These are phyloP conservation scores for Nasua narica DNA, from an alignment of 2,797 vertebrate genomes.

Conservation along the genomic window DNA sequence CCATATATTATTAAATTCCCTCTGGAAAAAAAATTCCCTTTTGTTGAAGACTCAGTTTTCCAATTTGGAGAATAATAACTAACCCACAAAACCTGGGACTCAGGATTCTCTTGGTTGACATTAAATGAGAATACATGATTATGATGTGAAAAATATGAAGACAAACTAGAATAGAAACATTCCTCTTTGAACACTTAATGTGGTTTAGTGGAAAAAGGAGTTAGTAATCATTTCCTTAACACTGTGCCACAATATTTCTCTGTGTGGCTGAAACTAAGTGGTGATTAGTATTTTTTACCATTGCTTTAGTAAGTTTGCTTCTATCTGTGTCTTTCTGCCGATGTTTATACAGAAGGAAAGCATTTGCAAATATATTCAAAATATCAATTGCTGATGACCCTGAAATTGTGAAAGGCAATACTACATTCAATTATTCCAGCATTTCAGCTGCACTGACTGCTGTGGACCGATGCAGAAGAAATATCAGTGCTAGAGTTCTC, in stretches of 20 bases:
- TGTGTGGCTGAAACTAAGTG: background rate
- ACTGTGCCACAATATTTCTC: background rate
- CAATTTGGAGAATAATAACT: conserved; percentile 1
- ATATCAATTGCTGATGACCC: conserved; percentile 66
- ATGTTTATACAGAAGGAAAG: conserved; percentile 22
- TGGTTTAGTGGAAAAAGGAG: background rate
- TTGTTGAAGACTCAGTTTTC: background rate
- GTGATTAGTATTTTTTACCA: background rate
- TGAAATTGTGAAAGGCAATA: conserved; percentile 65
- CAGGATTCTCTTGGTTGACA: background rate
- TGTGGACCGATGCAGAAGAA: conserved; percentile 46
- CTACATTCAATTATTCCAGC: conserved; percentile 57
- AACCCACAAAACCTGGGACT: background rate
- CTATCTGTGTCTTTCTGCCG: background rate
- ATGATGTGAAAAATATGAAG: background rate
- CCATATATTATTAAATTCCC: conserved; percentile 38
- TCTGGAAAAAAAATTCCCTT: background rate
- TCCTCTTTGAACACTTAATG: background rate
- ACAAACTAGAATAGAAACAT: background rate
- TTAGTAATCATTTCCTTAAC: background rate
- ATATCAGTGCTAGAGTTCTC: conserved; percentile 57
- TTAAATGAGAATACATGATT: background rate
- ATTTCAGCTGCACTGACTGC: conserved; percentile 27
- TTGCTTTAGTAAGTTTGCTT: conserved; percentile 9
- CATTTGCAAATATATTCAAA: conserved; percentile 68